A percentile compares a stretch with the other conserved stretches of the same genome.
phyloP scores from a whole-genome alignment of 1,140 invertebrate genomes.

The Danaus plexippus region DNA sequence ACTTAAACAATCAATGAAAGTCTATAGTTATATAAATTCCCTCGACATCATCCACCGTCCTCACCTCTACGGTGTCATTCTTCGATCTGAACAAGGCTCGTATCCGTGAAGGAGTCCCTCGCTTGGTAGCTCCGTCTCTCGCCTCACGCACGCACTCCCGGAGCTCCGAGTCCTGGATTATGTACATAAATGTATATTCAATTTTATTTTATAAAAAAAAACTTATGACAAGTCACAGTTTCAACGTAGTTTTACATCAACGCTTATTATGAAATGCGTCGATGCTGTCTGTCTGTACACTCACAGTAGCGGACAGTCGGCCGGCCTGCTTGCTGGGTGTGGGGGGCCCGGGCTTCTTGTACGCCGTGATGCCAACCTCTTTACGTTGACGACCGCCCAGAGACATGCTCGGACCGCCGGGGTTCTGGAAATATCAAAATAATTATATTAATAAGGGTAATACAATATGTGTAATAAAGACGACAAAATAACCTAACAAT shows the following conservation, averaged over 20 bases:
- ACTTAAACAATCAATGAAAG: no score
- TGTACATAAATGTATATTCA: no score
- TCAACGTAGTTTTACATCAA: no score
- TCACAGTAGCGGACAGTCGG: conserved; percentile 72
- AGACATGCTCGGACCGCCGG: conserved; percentile 25
- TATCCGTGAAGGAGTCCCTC: conserved; percentile 51
- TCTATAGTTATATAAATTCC: no score
- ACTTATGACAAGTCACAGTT: no score
- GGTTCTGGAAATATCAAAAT: conserved; percentile 24
- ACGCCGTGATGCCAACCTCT: conserved; percentile 73
- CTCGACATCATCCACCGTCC: not conserved
- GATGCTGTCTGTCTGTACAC: conserved; percentile 8
- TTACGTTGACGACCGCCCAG: conserved; percentile 39
- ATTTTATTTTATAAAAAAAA: no score
- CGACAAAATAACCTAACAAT: no score
- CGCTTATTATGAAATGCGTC: not conserved
- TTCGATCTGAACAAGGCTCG: conserved; percentile 47
- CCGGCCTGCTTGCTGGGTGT: conserved; percentile 88
- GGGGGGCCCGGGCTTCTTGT: conserved; percentile 86
- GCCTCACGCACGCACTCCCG: conserved; percentile 47
- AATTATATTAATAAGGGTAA: conserved; percentile 11
- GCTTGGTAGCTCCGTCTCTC: conserved; percentile 42
- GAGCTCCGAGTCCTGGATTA: conserved; percentile 46
- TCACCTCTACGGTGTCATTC: conserved; percentile 24
- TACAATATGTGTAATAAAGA: no score